Percentiles rank a stretch among this genome's conserved stretches.
These are phyloP conservation scores for Torymus auratus DNA, from an alignment of 2,888 invertebrate species.

Conservation along the genomic window DNA sequence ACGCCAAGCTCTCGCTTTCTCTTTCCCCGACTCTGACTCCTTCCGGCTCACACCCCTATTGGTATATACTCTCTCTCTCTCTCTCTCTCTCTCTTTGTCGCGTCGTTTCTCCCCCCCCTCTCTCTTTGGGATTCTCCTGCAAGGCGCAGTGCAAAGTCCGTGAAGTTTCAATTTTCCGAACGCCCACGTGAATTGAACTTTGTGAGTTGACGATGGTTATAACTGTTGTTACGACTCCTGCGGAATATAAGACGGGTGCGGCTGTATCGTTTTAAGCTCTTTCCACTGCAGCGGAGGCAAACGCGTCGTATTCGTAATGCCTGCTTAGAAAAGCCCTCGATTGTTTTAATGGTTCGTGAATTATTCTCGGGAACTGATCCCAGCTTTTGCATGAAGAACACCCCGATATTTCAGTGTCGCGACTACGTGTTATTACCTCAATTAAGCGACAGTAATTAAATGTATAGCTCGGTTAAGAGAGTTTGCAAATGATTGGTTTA, in stretches of 20 bases:
- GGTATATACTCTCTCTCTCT: no score
- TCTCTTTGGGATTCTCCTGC: constrained; percentile 24
- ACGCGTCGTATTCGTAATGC: constrained; percentile 5
- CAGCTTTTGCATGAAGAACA: no score
- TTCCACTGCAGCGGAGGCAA: no score
- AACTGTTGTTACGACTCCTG: constrained; percentile 13
- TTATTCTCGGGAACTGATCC: neutral
- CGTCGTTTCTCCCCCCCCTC: neutral
- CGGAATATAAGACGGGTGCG: constrained; percentile 7
- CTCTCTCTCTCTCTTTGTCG: constrained; percentile 4
- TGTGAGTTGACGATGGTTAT: constrained; percentile 39
- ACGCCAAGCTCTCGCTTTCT: constrained; percentile 34
- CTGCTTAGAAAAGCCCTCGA: neutral
- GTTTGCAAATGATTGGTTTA: no score
- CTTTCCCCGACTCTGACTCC: neutral
- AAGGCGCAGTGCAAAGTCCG: constrained; percentile 5
- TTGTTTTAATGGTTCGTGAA: neutral
- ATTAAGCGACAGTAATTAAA: no score
- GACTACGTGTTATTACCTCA: no score
- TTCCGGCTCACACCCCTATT: neutral
- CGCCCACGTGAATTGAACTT: constrained; percentile 49
- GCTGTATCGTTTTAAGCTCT: constrained; percentile 22
- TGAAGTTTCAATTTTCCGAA: constrained; percentile 54
- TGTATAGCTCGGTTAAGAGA: no score
- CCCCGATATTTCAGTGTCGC: no score